Conservation (phyloP, 1,140 invertebrate genomes). For the Drosophila teissieri region DNA sequence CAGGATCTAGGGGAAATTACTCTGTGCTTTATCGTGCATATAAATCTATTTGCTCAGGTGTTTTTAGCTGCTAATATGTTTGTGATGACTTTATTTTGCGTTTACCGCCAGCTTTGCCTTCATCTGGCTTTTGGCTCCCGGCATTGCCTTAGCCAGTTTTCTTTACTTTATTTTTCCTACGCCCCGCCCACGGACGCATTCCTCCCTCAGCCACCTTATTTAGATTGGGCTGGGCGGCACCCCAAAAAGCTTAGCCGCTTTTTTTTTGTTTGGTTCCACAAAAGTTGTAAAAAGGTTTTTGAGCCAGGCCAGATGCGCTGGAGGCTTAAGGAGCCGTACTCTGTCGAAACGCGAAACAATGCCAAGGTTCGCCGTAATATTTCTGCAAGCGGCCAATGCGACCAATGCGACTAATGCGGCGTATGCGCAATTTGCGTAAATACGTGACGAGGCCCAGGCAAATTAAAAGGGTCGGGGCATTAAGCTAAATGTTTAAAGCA, state of each 20-base stretch:
- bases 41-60: slow-evolving; percentile 83
- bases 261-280: slow-evolving; percentile 28
- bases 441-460: slow-evolving; percentile 60
- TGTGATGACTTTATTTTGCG: slow-evolving; percentile 83
- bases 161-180: slow-evolving; percentile 18
- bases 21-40: slow-evolving; percentile 83
- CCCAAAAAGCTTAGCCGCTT: slow-evolving; percentile 55
- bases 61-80: slow-evolving; percentile 83
- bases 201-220: slow-evolving; percentile 61
- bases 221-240: slow-evolving; percentile 46
- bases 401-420: slow-evolving; percentile 60
- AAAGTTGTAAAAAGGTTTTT: slow-evolving; percentile 81
- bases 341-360: background rate
- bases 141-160: slow-evolving; percentile 57
- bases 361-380: slow-evolving; percentile 53
- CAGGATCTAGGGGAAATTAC: slow-evolving; percentile 83
- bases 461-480: slow-evolving; percentile 68
- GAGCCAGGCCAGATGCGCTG: slow-evolving; percentile 62
- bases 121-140: slow-evolving; percentile 33
- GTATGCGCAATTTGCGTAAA: slow-evolving; percentile 77
- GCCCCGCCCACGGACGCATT: slow-evolving; percentile 17
- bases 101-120: slow-evolving; percentile 70
- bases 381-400: slow-evolving; percentile 34
- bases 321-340: slow-evolving; percentile 13
- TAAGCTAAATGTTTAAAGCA: slow-evolving; percentile 78